Evolutionary conservation across 2,113 vertebrate species (phyloP).

Genomic region (Calyptomena viridis): DNA sequence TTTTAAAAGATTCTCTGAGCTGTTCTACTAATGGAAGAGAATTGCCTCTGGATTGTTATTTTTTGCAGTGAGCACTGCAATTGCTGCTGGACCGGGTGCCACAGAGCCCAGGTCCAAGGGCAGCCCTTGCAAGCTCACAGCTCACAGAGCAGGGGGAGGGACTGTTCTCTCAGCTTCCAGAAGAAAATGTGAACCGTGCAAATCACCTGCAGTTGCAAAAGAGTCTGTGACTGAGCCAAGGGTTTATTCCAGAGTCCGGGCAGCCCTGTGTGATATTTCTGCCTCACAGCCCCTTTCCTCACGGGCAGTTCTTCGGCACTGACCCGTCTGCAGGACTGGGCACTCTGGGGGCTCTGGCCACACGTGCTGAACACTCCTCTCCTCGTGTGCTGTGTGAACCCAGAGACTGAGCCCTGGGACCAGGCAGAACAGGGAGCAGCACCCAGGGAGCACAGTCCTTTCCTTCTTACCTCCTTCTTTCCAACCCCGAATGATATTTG

Average conservation of each 20-base stretch:
- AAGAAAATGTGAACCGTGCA: background rate
- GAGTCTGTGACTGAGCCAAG: background rate
- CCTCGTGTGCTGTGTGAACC: fast-evolving
- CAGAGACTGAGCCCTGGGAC: background rate
- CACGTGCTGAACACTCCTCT: background rate
- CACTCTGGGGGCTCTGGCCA: background rate
- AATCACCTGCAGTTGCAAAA: background rate
- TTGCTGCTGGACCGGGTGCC: background rate
- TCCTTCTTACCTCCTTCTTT: background rate
- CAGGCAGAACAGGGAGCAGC: background rate
- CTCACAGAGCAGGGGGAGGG: background rate
- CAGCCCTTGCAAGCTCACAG: background rate
- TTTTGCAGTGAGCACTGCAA: background rate
- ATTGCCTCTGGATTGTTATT: background rate
- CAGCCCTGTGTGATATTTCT: background rate
- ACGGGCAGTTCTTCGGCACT: background rate
- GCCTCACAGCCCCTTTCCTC: background rate
- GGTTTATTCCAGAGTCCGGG: background rate
- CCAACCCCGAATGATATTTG: background rate
- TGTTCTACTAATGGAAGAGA: fast-evolving
- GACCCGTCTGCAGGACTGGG: background rate
- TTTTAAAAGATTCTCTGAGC: background rate
- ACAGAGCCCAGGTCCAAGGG: background rate
- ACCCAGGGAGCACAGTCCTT: background rate
- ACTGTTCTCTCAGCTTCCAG: background rate